Conservation (phyloP, 1,140 invertebrate species). For the Cotesia glomerata region DNA sequence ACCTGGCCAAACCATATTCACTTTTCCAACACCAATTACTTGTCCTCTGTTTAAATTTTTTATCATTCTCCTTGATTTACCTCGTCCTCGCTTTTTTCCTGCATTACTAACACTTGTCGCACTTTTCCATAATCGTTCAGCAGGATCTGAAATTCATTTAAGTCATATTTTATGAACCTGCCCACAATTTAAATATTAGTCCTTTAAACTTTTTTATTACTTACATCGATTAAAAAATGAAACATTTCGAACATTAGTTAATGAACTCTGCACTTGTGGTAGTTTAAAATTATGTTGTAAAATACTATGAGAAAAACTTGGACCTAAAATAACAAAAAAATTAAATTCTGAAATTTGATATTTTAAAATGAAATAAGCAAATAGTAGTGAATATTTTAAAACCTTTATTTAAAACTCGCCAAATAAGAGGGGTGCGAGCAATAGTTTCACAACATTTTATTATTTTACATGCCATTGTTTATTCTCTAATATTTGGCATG, state of each 20-base stretch:
- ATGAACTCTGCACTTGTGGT: not conserved
- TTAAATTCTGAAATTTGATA: no score
- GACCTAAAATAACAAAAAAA: conserved; percentile 2
- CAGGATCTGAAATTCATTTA: conserved; percentile 67
- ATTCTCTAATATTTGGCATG: no score
- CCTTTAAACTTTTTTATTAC: not conserved
- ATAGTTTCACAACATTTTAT: no score
- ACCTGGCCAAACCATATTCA: conserved; percentile 90
- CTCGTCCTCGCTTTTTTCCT: conserved; percentile 92
- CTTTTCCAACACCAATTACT: conserved; percentile 83
- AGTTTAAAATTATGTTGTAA: not conserved
- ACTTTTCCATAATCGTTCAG: conserved; percentile 90
- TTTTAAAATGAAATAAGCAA: no score
- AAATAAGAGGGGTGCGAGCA: no score
- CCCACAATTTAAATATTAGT: not conserved
- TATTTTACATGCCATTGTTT: no score
- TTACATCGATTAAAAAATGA: conserved; percentile 27
- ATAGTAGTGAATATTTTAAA: no score
- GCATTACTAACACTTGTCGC: conserved; percentile 95
- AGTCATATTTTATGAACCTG: not conserved
- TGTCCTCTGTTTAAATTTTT: conserved; percentile 93
- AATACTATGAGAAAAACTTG: not conserved
- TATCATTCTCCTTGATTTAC: conserved; percentile 75
- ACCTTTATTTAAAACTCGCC: no score
- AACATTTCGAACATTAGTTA: not conserved